Evolutionary conservation across 2,113 vertebrate species (phyloP).

Genomic region (Alethe diademata): DNA sequence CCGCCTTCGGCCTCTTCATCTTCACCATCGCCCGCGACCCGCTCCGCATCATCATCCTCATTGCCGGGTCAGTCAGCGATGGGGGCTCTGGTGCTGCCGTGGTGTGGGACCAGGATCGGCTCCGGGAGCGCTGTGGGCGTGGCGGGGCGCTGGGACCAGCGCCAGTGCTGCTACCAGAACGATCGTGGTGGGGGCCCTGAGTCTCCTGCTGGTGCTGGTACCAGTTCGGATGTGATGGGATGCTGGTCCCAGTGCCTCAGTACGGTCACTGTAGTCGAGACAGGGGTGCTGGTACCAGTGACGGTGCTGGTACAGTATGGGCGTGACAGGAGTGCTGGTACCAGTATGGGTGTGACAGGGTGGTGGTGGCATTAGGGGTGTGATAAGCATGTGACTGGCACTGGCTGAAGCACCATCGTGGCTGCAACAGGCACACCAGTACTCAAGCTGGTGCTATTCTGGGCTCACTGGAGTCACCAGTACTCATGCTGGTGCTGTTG

Average conservation of each 20-base stretch:
- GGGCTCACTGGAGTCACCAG: background rate
- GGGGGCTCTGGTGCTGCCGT: background rate
- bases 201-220: background rate
- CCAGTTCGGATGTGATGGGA: too few relatives aligned
- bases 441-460: accelerated
- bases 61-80: constrained; percentile 60
- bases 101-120: background rate
- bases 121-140: background rate
- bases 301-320: background rate
- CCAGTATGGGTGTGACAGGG: background rate
- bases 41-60: constrained; percentile 72
- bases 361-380: background rate
- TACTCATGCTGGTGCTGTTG: accelerated
- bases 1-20: constrained; percentile 67
- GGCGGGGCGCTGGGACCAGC: background rate
- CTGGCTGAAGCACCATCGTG: background rate
- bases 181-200: background rate
- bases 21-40: constrained; percentile 68
- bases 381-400: background rate
- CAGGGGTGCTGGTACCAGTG: accelerated
- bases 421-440: background rate
- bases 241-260: background rate
- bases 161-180: background rate
- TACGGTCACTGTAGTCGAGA: accelerated
- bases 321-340: background rate